These are phyloP conservation scores for Elymnias hypermnestra DNA, from an alignment of 1,140 invertebrate genomes.

Conservation along the genomic window DNA sequence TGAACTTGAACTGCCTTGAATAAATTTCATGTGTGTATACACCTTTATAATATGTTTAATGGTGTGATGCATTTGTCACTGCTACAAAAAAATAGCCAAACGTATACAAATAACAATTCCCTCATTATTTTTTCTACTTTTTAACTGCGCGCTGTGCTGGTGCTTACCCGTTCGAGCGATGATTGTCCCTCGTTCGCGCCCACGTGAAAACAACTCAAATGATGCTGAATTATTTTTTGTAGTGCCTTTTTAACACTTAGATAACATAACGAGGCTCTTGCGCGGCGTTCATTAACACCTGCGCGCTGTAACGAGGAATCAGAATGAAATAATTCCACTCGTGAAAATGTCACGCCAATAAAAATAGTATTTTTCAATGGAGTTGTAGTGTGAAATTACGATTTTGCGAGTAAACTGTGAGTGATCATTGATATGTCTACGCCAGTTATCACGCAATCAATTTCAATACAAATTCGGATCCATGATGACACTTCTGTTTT, in stretches of 20 bases:
- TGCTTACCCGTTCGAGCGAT: background rate
- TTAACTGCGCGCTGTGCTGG: background rate
- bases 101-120: background rate
- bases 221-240: constrained; percentile 4
- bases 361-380: constrained; percentile 5
- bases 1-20: too few species aligned
- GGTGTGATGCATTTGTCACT: too few species aligned
- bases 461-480: too few species aligned
- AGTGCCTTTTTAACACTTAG: constrained; percentile 11
- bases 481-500: too few species aligned
- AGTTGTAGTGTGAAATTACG: background rate
- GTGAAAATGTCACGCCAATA: constrained; percentile 1
- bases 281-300: constrained; percentile 11
- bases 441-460: too few species aligned
- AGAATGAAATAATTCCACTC: constrained; percentile 7
- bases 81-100: background rate
- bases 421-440: background rate
- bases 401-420: background rate
- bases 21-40: too few species aligned
- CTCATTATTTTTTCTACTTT: background rate
- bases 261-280: constrained; percentile 12
- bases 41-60: too few species aligned
- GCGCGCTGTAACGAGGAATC: constrained; percentile 10
- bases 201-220: constrained; percentile 6
- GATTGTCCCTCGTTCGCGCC: constrained; percentile 6